Base-by-base conservation (phyloP, 2,888 invertebrate species). In the Acanthoscelides obtectus region DNA sequence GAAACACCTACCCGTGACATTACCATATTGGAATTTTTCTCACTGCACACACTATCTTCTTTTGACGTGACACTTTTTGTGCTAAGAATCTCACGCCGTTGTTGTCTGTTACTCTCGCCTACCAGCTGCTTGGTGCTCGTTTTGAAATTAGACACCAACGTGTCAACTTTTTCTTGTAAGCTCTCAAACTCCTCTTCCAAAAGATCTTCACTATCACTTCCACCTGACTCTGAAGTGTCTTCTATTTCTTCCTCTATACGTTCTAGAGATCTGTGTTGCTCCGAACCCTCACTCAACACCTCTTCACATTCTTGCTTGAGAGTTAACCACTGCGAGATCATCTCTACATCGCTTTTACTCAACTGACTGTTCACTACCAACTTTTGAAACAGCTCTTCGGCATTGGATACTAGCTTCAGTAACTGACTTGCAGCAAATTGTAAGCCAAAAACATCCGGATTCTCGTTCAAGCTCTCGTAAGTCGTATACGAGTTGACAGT, bases 291-390 rank as follows among this genome's bases (percentile, higher is more conserved):
- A 69, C 89, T 90, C 68, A 93, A 88, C 82, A 94, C 94, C 81
- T 95, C 94, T 83, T 95, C 94, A 84, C 94, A 95, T 84, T 95
- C 95, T 77, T 94, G 94, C 81, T 95, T 95, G 74, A 94, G 86
- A 79, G 93, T 94, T 20, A 95, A 86, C 95, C 95, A 95, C 77
- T 94, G 92, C 81, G 93, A 90, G 67, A 92, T 91, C 85, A 93
- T 93, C 80, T 92, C 93, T 76, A 92, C 89, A 81, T 94, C 93
- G 73, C 89, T 86, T 70, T 92, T 91, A 17, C 91, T 89, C 71
- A 95, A 83, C n/a, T 89, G 88, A 79, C 92, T 92, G 65, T 90
- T 92, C 20, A 89, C 88, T 69, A 94, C 87, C 66, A 95, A 88
- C 84, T 90, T 93, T 84, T 92, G 90, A 84, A 93, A 93, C n/a